These are phyloP conservation scores for Catocala nupta DNA, from an alignment of 2,888 invertebrate genomes.

Conservation along the genomic window DNA sequence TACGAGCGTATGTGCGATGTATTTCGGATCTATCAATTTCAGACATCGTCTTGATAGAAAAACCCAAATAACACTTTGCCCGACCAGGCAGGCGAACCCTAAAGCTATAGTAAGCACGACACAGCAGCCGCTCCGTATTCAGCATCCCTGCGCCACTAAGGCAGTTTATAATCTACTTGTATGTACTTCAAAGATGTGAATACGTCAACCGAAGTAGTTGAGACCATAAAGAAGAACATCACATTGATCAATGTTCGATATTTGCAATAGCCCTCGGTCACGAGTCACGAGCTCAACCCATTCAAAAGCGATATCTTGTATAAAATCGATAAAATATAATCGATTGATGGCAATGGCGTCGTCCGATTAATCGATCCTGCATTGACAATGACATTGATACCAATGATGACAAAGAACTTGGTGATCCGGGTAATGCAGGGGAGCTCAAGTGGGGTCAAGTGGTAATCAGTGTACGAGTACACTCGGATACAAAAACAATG, in stretches of 20 bases:
- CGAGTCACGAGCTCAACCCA: conserved; percentile 4
- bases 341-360: conserved; percentile 16
- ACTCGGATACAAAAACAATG: not conserved
- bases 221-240: too few relatives aligned
- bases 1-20: too few relatives aligned
- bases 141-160: too few relatives aligned
- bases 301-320: conserved; percentile 22
- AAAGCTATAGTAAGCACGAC: too few relatives aligned
- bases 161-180: too few relatives aligned
- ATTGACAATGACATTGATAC: conserved; percentile 57
- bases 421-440: conserved; percentile 52
- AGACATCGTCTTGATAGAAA: too few relatives aligned
- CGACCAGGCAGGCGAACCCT: too few relatives aligned
- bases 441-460: conserved; percentile 59
- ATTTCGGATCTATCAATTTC: too few relatives aligned
- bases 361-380: conserved; percentile 41
- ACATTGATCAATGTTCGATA: not conserved
- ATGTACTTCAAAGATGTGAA: too few relatives aligned
- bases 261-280: not conserved
- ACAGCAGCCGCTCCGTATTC: too few relatives aligned
- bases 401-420: conserved; percentile 60
- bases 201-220: too few relatives aligned
- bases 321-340: conserved; percentile 27
- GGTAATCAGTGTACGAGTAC: conserved; percentile 37
- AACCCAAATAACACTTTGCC: too few relatives aligned